These are phyloP conservation scores for Aspidoscelis tigris DNA, from an alignment of 2,113 vertebrate species.

Conservation along the genomic window DNA sequence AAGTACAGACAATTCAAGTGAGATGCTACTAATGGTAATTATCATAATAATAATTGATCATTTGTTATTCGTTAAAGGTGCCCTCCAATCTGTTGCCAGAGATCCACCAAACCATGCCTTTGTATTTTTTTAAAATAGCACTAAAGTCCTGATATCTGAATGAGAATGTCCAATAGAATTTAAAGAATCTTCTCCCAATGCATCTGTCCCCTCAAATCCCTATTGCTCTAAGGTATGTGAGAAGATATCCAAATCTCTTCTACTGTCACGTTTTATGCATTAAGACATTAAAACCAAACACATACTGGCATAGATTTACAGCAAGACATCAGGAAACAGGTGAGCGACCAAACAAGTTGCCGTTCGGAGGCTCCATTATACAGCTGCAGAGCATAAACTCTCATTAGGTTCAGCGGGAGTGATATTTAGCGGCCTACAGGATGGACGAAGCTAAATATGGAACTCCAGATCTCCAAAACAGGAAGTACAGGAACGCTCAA, in stretches of 20 bases:
- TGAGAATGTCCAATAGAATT: not conserved
- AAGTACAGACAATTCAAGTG: not conserved
- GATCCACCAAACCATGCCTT: not conserved
- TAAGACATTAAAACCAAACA: not conserved
- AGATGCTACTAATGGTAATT: not conserved
- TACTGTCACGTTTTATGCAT: not conserved
- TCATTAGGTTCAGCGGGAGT: slow-evolving; percentile 17
- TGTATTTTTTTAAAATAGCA: fast-evolving
- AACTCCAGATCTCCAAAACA: not conserved
- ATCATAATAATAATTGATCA: not conserved
- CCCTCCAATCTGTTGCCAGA: not conserved
- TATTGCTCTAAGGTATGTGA: slow-evolving; percentile 5
- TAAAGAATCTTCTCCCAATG: not conserved
- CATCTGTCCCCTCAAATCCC: not conserved
- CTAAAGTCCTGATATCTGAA: not conserved
- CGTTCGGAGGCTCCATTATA: not conserved
- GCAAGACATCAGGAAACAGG: not conserved
- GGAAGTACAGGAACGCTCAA: slow-evolving; percentile 50
- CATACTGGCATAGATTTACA: slow-evolving; percentile 8
- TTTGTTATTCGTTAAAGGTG: not conserved
- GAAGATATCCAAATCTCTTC: not conserved
- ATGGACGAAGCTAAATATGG: not conserved
- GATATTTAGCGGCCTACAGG: fast-evolving
- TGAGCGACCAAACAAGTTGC: slow-evolving; percentile 24
- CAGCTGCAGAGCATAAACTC: slow-evolving; percentile 25